Conservation (phyloP, 2,113 vertebrate genomes). For the Naja naja region DNA sequence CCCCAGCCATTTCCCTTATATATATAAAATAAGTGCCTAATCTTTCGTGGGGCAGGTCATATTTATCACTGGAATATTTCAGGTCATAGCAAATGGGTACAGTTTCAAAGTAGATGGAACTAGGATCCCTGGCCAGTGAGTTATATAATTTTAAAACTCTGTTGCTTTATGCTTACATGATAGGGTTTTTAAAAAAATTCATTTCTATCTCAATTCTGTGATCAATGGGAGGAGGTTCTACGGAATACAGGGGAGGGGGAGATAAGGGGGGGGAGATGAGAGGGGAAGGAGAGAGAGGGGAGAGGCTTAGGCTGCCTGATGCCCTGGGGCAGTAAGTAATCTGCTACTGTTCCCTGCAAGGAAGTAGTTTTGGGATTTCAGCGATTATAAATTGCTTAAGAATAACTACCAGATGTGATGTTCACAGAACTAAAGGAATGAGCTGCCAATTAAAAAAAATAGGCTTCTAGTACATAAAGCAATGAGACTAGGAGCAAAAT, state of each 20-base stretch:
- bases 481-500: not conserved
- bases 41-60: not conserved
- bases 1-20: not conserved
- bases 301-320: not conserved
- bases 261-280: not conserved
- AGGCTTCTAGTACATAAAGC: not conserved
- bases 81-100: not conserved
- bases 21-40: not conserved
- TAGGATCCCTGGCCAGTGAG: not conserved
- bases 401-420: not conserved
- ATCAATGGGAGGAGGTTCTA: not conserved
- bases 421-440: not conserved
- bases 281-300: too few relatives aligned
- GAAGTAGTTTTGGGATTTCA: not conserved
- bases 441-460: not conserved
- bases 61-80: not conserved
- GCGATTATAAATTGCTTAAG: not conserved
- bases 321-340: not conserved
- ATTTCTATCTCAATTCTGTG: not conserved
- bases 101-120: not conserved
- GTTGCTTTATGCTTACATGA: not conserved
- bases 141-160: not conserved
- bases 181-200: not conserved
- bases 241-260: not conserved
- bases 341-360: not conserved